Evolutionary conservation across 2,113 vertebrate genomes (phyloP).

Genomic region (Naja naja): DNA sequence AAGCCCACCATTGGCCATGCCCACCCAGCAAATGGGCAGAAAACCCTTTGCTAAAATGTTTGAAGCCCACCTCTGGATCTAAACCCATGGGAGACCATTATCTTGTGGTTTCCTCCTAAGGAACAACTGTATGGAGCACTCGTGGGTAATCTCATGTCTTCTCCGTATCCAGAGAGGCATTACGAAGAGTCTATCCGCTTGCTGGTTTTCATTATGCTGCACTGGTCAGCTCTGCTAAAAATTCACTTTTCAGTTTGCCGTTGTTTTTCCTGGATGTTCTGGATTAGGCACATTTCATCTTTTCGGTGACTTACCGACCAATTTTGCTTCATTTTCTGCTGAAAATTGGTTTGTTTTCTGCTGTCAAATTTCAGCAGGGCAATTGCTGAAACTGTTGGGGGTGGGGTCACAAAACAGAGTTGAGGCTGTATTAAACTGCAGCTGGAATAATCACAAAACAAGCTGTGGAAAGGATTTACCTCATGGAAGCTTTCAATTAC

Average conservation of each 20-base stretch:
- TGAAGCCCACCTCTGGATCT: too few species aligned
- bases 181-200: not conserved
- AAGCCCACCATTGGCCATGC: too few species aligned
- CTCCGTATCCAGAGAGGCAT: not conserved
- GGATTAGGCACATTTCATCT: not conserved
- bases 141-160: not conserved
- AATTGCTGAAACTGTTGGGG: not conserved
- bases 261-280: not conserved
- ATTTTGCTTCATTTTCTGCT: not conserved
- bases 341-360: not conserved
- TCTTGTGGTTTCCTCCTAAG: not conserved
- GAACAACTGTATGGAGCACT: not conserved
- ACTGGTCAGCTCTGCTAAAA: not conserved
- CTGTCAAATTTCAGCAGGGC: not conserved
- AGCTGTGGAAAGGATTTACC: not conserved
- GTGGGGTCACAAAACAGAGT: not conserved
- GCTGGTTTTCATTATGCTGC: not conserved
- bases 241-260: not conserved
- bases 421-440: not conserved
- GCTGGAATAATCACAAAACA: not conserved
- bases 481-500: not conserved
- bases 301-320: not conserved
- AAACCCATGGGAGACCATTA: not conserved
- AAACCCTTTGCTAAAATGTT: too few species aligned
- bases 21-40: too few species aligned